These are phyloP conservation scores for Mellilla xanthometata DNA, from an alignment of 2,888 invertebrate genomes.

Conservation along the genomic window DNA sequence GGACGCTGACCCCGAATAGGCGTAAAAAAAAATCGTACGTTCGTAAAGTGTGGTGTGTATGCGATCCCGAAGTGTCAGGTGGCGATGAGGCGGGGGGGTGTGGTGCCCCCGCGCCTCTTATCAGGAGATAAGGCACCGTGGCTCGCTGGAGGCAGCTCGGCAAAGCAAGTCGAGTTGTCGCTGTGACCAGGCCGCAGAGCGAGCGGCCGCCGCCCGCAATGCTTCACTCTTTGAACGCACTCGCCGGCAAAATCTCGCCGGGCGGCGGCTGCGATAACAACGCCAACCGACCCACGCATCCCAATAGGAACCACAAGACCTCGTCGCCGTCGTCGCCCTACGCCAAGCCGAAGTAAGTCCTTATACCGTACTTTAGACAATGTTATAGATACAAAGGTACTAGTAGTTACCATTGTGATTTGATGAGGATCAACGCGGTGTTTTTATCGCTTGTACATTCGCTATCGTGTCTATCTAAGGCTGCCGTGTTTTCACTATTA, in stretches of 20 bases:
- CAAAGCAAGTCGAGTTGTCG: slow-evolving; percentile 68
- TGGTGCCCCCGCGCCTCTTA: slow-evolving; percentile 79
- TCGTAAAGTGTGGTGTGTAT: slow-evolving; percentile 47
- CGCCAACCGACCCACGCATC: slow-evolving; percentile 84
- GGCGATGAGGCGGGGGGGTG: slow-evolving; percentile 79
- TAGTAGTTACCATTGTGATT: too few species aligned
- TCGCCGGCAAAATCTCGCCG: slow-evolving; percentile 95
- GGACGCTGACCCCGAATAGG: slow-evolving; percentile 70
- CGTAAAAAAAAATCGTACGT: slow-evolving; percentile 47
- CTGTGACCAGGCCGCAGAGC: slow-evolving; percentile 75
- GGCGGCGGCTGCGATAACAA: slow-evolving; percentile 87
- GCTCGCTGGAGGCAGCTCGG: slow-evolving; percentile 59
- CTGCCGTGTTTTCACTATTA: too few species aligned
- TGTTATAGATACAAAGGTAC: too few species aligned
- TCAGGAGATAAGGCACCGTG: slow-evolving; percentile 78
- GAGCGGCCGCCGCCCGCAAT: slow-evolving; percentile 88
- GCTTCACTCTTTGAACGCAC: slow-evolving; percentile 93
- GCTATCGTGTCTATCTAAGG: too few species aligned
- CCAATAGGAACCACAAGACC: slow-evolving; percentile 77
- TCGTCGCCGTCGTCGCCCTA: slow-evolving; percentile 72
- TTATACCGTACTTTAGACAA: too few species aligned
- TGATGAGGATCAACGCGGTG: too few species aligned
- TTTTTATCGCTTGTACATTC: too few species aligned
- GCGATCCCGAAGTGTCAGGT: slow-evolving; percentile 69
- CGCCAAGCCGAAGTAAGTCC: slow-evolving; percentile 78